A percentile compares a stretch with the other conserved stretches of the same genome.
Evolutionary conservation across 2,888 invertebrate genomes (phyloP).

Genomic region (Molorchus minor): DNA sequence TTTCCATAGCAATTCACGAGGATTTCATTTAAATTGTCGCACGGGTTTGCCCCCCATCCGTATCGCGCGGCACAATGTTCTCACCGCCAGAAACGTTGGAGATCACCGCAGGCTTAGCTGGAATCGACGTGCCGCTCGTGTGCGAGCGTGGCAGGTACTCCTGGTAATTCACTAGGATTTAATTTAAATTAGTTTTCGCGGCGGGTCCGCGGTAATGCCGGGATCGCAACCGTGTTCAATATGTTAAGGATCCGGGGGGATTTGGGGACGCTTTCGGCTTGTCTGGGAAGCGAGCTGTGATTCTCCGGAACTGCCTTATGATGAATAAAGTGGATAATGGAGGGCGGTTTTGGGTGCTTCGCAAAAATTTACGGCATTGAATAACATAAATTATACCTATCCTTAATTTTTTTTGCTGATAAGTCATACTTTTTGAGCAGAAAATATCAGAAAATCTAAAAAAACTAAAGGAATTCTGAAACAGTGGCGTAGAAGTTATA

Average conservation of each 20-base stretch:
- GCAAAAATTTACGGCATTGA: too few relatives aligned
- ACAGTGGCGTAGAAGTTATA: too few relatives aligned
- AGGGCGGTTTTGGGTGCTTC: constrained; percentile 11
- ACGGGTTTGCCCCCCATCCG: constrained; percentile 9
- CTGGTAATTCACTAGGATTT: constrained; percentile 79
- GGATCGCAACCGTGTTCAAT: constrained; percentile 56
- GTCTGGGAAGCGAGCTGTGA: constrained; percentile 32
- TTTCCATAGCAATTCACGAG: constrained; percentile 62
- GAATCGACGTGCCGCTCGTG: constrained; percentile 29
- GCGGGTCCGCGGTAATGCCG: constrained; percentile 56
- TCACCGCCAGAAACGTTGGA: too few relatives aligned
- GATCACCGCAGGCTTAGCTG: neutral
- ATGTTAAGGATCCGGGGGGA: constrained; percentile 48
- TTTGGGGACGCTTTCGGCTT: constrained; percentile 44
- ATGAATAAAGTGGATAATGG: constrained; percentile 30
- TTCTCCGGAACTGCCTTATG: constrained; percentile 29
- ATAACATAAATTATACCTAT: too few relatives aligned
- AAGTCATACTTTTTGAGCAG: too few relatives aligned
- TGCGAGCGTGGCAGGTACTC: constrained; percentile 37
- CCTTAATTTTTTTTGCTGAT: too few relatives aligned
- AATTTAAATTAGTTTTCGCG: constrained; percentile 76
- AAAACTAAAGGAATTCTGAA: too few relatives aligned
- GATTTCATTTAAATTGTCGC: constrained; percentile 62
- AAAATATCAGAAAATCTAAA: too few relatives aligned
- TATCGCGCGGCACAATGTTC: constrained; percentile 1